Percentiles rank a stretch among this genome's conserved stretches.
Evolutionary conservation across 1,140 invertebrate genomes (phyloP).

Genomic region (Drosophila melanica): DNA sequence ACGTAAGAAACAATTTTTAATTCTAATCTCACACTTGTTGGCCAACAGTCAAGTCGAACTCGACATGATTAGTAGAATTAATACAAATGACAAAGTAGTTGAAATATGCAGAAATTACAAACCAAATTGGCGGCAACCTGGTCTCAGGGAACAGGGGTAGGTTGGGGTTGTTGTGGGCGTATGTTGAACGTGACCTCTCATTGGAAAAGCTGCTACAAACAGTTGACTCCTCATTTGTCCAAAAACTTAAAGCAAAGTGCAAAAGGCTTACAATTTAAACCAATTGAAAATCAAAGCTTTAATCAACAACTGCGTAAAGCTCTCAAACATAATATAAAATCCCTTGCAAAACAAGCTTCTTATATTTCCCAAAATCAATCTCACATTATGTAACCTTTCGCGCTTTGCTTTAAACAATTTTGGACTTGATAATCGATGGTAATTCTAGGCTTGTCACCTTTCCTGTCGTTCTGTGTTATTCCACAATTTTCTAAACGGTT

Average conservation of each 20-base stretch:
- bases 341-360: too few species aligned
- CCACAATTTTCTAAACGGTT: background rate
- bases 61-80: conserved; percentile 37
- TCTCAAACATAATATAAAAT: background rate
- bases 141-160: conserved; percentile 46
- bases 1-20: conserved; percentile 82
- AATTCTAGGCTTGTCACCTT: background rate
- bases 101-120: conserved; percentile 66
- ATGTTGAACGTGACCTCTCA: conserved; percentile 18
- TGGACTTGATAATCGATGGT: conserved; percentile 12
- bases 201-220: conserved; percentile 3
- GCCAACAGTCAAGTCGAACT: conserved; percentile 52
- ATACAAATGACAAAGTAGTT: conserved; percentile 64
- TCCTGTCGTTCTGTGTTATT: conserved; percentile 14
- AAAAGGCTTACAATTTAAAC: background rate
- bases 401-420: conserved; percentile 1
- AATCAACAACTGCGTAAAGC: background rate
- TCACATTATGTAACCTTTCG: background rate
- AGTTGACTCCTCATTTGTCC: background rate
- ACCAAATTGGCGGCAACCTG: conserved; percentile 70
- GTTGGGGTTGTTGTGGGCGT: conserved; percentile 34
- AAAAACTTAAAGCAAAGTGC: conserved; percentile 21
- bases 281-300: background rate
- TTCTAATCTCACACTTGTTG: conserved; percentile 76
- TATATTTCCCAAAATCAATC: background rate